These are phyloP conservation scores for Macrobrachium rosenbergii DNA, from an alignment of 1,140 invertebrate genomes.

Conservation along the genomic window DNA sequence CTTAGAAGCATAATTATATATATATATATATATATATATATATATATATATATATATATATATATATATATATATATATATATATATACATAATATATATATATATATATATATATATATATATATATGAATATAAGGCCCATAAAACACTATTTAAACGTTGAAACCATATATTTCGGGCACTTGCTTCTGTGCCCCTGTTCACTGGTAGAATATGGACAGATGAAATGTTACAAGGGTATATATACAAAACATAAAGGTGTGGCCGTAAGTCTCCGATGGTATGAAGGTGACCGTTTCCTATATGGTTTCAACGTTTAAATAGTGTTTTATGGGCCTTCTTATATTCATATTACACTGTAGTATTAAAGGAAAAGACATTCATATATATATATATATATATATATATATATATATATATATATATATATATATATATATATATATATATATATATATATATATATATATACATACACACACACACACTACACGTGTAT, in stretches of 20 bases:
- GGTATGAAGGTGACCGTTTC: too few species aligned
- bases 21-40: constrained; percentile 23
- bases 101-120: neutral
- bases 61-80: constrained; percentile 26
- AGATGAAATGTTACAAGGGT: too few species aligned
- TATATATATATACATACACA: constrained; percentile 21
- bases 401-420: neutral
- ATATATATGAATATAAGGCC: too few species aligned
- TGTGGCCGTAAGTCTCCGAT: too few species aligned
- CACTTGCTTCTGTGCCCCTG: too few species aligned
- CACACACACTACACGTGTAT: too few species aligned
- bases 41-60: constrained; percentile 17
- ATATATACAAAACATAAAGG: too few species aligned
- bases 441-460: constrained; percentile 28
- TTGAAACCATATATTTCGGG: too few species aligned
- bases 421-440: constrained; percentile 18
- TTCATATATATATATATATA: constrained; percentile 6
- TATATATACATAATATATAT: constrained; percentile 23
- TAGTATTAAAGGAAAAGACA: neutral
- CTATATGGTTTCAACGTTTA: too few species aligned
- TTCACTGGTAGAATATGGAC: too few species aligned
- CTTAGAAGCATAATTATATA: constrained; percentile 3
- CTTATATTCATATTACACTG: too few species aligned
- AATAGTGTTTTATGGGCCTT: neutral
- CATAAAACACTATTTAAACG: too few species aligned